These are phyloP conservation scores for Eublepharis macularius DNA, from an alignment of 2,113 vertebrate genomes.

Conservation along the genomic window DNA sequence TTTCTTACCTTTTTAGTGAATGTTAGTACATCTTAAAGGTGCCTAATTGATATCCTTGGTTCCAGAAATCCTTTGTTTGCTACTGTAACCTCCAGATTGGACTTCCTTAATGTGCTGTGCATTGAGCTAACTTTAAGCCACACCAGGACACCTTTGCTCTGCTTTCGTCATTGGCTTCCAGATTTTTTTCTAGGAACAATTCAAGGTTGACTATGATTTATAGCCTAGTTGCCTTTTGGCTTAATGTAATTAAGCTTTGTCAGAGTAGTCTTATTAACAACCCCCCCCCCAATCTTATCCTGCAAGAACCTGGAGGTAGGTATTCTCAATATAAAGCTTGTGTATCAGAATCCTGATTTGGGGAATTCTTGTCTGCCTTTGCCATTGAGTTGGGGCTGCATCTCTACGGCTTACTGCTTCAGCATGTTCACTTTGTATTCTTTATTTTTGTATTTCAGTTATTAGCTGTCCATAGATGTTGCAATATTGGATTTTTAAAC, in stretches of 20 bases:
- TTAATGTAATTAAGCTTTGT: neutral
- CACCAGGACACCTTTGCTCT: neutral
- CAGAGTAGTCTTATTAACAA: neutral
- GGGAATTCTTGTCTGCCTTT: neutral
- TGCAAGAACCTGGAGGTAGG: neutral
- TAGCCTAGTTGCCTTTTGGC: neutral
- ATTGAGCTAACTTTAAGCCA: neutral
- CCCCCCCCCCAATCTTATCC: neutral
- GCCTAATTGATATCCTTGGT: slow-evolving; percentile 59
- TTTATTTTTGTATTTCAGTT: neutral
- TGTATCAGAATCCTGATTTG: neutral
- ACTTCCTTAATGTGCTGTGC: neutral
- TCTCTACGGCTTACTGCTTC: neutral
- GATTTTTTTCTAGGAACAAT: neutral
- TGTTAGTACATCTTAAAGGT: slow-evolving; percentile 57
- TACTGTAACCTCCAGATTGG: neutral
- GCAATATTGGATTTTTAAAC: neutral
- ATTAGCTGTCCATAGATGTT: neutral
- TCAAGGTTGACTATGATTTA: neutral
- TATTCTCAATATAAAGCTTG: neutral
- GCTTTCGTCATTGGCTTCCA: neutral
- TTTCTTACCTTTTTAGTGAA: slow-evolving; percentile 57
- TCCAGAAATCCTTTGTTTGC: slow-evolving; percentile 25
- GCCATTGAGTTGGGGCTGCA: neutral
- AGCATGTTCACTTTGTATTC: neutral